Evolutionary conservation across 1,140 invertebrate genomes (phyloP).

Genomic region (Drosophila tristis): DNA sequence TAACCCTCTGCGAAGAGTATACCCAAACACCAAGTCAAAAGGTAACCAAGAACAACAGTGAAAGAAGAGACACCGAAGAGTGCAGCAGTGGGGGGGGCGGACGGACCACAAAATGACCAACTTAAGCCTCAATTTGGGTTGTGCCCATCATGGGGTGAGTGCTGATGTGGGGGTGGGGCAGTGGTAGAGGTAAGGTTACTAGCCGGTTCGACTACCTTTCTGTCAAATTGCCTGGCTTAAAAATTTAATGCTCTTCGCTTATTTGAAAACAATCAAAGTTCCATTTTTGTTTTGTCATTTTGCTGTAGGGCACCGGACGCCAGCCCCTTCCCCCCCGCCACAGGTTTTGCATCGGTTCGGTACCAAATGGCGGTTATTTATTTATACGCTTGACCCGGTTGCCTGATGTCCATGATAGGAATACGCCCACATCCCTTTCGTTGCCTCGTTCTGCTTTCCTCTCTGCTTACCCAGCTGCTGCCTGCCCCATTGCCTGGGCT

Average conservation of each 20-base stretch:
- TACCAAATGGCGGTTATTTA: constrained; percentile 53
- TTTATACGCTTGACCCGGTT: constrained; percentile 68
- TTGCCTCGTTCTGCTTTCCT: constrained; percentile 19
- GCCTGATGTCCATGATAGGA: constrained; percentile 43
- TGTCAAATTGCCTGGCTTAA: constrained; percentile 54
- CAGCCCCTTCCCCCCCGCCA: no score
- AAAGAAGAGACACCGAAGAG: not conserved
- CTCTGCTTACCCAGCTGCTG: constrained; percentile 28
- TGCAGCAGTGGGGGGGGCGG: no score
- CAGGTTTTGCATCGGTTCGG: constrained; percentile 16
- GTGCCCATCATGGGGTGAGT: constrained; percentile 14
- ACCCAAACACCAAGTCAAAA: constrained; percentile 32
- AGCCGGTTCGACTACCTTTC: constrained; percentile 27
- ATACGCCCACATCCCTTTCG: not conserved
- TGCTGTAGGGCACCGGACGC: not conserved
- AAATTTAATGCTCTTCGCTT: constrained; percentile 55
- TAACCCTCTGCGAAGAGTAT: no score
- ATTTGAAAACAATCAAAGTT: constrained; percentile 61
- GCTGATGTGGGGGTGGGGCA: not conserved
- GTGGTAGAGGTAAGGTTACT: not conserved
- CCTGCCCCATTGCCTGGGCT: constrained; percentile 18
- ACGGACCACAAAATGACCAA: constrained; percentile 47
- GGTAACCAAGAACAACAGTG: constrained; percentile 42
- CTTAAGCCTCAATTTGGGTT: constrained; percentile 50
- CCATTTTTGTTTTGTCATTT: constrained; percentile 44